Evolutionary conservation across 2,888 invertebrate species (phyloP).

Genomic region (Epirrhoe tristata): DNA sequence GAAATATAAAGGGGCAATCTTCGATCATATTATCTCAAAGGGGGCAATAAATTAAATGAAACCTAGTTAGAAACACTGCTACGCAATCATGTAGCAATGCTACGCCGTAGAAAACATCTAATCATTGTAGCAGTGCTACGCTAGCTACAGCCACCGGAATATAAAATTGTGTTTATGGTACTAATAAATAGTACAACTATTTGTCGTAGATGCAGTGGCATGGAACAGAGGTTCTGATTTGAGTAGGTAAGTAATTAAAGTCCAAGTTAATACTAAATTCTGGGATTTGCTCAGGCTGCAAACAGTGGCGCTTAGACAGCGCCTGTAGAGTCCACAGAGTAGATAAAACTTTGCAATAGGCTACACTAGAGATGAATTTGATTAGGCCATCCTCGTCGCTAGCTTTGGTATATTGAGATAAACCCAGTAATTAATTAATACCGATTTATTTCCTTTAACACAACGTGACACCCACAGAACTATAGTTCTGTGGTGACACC

Average conservation of each 20-base stretch:
- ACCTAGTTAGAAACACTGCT: no score
- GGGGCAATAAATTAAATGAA: no score
- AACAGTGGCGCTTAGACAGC: conserved; percentile 24
- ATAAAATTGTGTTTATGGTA: not conserved
- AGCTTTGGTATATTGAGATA: no score
- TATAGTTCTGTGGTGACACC: no score
- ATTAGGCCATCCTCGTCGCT: not conserved
- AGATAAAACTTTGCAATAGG: not conserved
- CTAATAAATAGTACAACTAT: no score
- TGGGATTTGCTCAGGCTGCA: conserved; percentile 24
- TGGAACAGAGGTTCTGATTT: not conserved
- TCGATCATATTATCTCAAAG: no score
- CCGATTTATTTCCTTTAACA: no score
- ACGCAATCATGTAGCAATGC: no score
- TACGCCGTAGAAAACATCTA: no score
- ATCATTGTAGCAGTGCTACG: not conserved
- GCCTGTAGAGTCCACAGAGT: conserved; percentile 6
- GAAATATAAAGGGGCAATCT: no score
- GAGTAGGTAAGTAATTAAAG: conserved; percentile 24
- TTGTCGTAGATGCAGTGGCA: not conserved
- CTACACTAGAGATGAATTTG: conserved; percentile 1
- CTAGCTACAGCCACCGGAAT: not conserved
- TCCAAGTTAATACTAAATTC: conserved; percentile 28
- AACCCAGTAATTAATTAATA: no score
- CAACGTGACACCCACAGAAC: no score